Conservation (phyloP, 2,888 invertebrate species). For the Agriopis marginaria region DNA sequence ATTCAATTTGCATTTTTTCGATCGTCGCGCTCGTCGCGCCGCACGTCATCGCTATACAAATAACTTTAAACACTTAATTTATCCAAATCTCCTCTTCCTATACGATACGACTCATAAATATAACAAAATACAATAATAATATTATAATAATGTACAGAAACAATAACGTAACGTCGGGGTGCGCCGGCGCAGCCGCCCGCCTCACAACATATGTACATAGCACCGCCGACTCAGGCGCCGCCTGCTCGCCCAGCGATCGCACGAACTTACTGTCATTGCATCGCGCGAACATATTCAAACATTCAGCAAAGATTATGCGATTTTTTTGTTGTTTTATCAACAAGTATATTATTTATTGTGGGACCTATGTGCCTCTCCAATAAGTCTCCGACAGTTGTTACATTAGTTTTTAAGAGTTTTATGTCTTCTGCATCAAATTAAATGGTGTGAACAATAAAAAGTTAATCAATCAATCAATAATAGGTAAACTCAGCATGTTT, state of each 20-base stretch:
- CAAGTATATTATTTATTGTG: too few relatives aligned
- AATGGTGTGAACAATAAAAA: too few relatives aligned
- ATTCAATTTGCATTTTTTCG: conserved; percentile 59
- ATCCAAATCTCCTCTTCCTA: conserved; percentile 50
- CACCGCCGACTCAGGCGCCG: not conserved
- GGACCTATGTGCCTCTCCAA: too few relatives aligned
- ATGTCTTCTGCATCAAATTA: too few relatives aligned
- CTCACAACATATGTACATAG: conserved; percentile 9
- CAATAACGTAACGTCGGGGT: conserved; percentile 59
- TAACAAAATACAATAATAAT: conserved; percentile 73
- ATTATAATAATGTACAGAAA: conserved; percentile 72
- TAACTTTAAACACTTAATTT: conserved; percentile 69
- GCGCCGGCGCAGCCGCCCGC: conserved; percentile 7
- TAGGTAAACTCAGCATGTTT: too few relatives aligned
- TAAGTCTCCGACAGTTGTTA: too few relatives aligned
- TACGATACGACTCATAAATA: conserved; percentile 71
- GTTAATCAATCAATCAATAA: too few relatives aligned
- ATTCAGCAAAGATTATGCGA: too few relatives aligned
- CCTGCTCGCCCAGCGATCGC: not conserved
- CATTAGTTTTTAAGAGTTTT: too few relatives aligned
- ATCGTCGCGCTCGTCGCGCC: conserved; percentile 46
- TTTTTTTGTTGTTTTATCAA: too few relatives aligned
- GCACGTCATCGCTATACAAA: conserved; percentile 53
- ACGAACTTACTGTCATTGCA: not conserved
- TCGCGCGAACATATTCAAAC: not conserved